phyloP scores from a whole-genome alignment of 2,113 vertebrate species.

The Paradoxurus hermaphroditus region DNA sequence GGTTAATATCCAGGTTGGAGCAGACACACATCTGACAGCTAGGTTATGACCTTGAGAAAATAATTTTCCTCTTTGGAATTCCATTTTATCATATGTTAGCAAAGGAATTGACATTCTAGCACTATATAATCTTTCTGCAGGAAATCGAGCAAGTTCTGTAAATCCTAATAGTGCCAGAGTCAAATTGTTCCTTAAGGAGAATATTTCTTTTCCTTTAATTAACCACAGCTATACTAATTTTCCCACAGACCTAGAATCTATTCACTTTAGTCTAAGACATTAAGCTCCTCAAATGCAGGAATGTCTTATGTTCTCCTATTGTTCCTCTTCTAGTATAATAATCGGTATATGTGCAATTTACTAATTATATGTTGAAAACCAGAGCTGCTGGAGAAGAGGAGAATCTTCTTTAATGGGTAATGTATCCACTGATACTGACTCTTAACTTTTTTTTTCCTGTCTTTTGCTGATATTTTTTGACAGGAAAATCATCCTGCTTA shows the following conservation, averaged over 20 bases:
- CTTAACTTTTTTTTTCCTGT: background rate
- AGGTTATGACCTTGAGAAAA: background rate
- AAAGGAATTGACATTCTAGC: background rate
- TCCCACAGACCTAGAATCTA: background rate
- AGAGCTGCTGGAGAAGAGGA: background rate
- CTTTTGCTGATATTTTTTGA: conserved; percentile 9
- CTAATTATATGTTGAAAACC: background rate
- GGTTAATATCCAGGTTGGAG: background rate
- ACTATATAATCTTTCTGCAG: background rate
- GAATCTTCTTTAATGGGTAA: background rate
- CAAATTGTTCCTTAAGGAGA: background rate
- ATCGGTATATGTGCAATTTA: background rate
- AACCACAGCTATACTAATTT: background rate
- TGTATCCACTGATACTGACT: background rate
- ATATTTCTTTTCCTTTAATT: background rate
- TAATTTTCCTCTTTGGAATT: conserved; percentile 13
- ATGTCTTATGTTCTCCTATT: background rate
- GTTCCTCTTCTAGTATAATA: background rate
- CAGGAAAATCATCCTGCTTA: background rate
- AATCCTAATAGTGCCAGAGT: background rate
- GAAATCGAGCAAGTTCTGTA: background rate
- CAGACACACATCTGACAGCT: background rate
- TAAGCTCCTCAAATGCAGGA: background rate
- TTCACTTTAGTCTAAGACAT: background rate
- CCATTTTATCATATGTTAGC: background rate